phyloP scores from a whole-genome alignment of 2,888 invertebrate genomes.

The Acronicta psi region DNA sequence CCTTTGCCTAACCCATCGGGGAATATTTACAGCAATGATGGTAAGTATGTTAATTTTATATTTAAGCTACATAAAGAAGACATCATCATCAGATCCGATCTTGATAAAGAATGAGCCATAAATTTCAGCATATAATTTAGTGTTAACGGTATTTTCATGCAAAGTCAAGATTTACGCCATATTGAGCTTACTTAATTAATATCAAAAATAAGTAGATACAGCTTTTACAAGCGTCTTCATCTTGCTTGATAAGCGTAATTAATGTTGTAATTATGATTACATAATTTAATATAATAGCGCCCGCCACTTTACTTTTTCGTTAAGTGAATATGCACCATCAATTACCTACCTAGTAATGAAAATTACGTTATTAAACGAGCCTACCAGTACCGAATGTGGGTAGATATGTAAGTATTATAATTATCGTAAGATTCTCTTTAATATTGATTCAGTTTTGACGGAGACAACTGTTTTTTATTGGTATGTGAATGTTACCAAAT shows the following conservation, averaged over 20 bases:
- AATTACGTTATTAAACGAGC: constrained; percentile 36
- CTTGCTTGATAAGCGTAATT: constrained; percentile 58
- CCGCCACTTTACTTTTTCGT: constrained; percentile 56
- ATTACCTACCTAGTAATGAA: constrained; percentile 47
- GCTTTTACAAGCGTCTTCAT: constrained; percentile 50
- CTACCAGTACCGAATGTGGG: too few relatives aligned
- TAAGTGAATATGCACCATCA: constrained; percentile 58
- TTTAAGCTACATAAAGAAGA: constrained; percentile 22
- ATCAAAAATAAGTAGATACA: constrained; percentile 44
- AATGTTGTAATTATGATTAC: too few relatives aligned
- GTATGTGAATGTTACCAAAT: too few relatives aligned
- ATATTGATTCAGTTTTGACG: too few relatives aligned
- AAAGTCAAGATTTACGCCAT: constrained; percentile 56
- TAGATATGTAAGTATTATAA: background rate
- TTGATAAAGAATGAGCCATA: constrained; percentile 18
- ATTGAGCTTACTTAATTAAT: constrained; percentile 28
- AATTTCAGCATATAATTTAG: constrained; percentile 19
- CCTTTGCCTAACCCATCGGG: too few relatives aligned
- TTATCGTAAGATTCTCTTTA: too few relatives aligned
- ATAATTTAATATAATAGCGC: constrained; percentile 63
- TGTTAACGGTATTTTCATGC: constrained; percentile 53
- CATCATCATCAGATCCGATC: constrained; percentile 22
- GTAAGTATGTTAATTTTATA: too few relatives aligned
- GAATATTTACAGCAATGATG: too few relatives aligned
- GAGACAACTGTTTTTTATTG: too few relatives aligned